Evolutionary conservation across 1,140 invertebrate genomes (phyloP).

Genomic region (Drosophila gunungcola): DNA sequence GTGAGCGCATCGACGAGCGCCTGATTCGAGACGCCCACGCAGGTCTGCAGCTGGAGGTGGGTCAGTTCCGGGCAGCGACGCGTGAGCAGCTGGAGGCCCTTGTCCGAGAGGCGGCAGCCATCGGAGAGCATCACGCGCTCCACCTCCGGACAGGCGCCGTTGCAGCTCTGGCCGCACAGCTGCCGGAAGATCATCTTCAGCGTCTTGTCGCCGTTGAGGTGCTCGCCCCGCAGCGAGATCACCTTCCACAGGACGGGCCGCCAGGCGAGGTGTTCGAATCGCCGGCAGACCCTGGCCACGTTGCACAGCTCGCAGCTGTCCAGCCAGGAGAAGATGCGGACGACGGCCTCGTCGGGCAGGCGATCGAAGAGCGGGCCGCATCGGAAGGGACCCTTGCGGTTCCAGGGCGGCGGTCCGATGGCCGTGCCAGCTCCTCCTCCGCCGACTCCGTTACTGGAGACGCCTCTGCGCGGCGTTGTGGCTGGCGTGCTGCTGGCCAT

Average conservation of each 20-base stretch:
- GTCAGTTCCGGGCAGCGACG: conserved; percentile 90
- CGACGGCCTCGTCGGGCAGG: conserved; percentile 86
- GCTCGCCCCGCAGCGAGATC: conserved; percentile 88
- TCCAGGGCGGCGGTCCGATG: conserved; percentile 77
- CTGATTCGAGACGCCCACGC: conserved; percentile 86
- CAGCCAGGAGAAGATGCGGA: conserved; percentile 90
- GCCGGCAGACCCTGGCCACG: conserved; percentile 91
- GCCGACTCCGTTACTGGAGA: conserved; percentile 36
- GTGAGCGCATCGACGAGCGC: conserved; percentile 85
- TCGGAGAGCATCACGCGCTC: conserved; percentile 89
- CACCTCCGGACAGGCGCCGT: conserved; percentile 87
- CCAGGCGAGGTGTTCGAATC: conserved; percentile 94
- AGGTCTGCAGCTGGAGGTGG: conserved; percentile 90
- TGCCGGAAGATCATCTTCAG: conserved; percentile 88
- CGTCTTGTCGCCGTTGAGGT: conserved; percentile 89
- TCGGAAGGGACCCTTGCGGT: conserved; percentile 76
- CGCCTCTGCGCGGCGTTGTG: conserved; percentile 56
- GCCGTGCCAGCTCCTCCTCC: conserved; percentile 30
- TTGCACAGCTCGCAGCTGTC: conserved; percentile 91
- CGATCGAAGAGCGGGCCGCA: conserved; percentile 85
- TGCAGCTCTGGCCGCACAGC: conserved; percentile 86
- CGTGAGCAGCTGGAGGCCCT: conserved; percentile 89
- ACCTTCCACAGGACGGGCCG: conserved; percentile 91
- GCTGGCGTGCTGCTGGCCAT: conserved; percentile 72
- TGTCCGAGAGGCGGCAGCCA: conserved; percentile 91